Evolutionary conservation across 2,888 invertebrate species (phyloP), one percentile per base, ranked within the genome.

Genomic region (Agonopterix arenella): DNA sequence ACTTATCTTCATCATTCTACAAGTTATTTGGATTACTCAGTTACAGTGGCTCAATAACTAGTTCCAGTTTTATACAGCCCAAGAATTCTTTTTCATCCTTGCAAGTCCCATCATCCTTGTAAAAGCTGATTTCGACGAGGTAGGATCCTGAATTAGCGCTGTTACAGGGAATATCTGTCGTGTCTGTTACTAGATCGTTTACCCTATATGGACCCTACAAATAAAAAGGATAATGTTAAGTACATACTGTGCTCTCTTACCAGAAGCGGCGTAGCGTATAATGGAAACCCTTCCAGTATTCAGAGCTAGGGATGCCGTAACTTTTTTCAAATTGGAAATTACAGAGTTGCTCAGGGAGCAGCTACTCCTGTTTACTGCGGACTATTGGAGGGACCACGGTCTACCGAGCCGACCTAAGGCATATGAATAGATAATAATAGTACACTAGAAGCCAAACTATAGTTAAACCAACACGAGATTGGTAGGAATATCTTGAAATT

Each of bases 81-180:
- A 70, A 36, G 11, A 73, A 69, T 0, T 52, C 53, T 8, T 63
- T 66, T 2, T 62, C 58, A 2, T 52, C 54, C 37, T 65, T 59
- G 50, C 75, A 76, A 11, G 61, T 58, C 0, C 61, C 63, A 0
- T 66, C 64, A 11, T 65, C 70, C 3, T 62, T 46, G 54, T 60
- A 73, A 2, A 80, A 43, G 10, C 59, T 69, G 8, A 80, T 13
- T 0, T 61, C 68, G 0, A 68, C 65, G 44, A 64, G 61, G 53
- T 82, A 83, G 0, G 60, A 52, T 1, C 77, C 83, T 0, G 52
- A 64, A 10, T 72, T 74, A 0, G 66, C 62, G 45, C 64, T 66
- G 50, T 70, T 71, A 2, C 77, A 9, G 0, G 76, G 78, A 0
- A 81, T 13, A 4, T 74, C 71, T 0, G 68, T 58, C 0, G 68